Evolutionary conservation across 2,888 invertebrate species (phyloP), one percentile per base, ranked within the genome.

Genomic region (Melanostoma mellinum): DNA sequence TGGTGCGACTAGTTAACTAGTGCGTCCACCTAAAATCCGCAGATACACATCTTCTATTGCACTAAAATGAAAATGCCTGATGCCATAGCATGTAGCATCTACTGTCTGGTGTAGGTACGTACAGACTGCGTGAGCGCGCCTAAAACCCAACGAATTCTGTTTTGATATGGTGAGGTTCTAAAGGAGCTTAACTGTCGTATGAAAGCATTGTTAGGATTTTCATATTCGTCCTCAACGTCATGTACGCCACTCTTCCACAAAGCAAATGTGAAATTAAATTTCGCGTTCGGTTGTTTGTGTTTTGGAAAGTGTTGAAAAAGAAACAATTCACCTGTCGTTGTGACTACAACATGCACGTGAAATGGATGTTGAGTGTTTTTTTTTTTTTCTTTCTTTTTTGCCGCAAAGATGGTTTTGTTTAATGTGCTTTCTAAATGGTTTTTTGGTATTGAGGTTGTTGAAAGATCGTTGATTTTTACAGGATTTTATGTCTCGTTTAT

Each of bases 141-240:
- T 36, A n/a, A 6, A 36, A 55, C 3, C 38, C 56, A 40, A 52
- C 20, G 20, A 65, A 65, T 74, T 50, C 52, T 67, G 53, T 75
- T 75, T 65, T 71, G 65, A 75, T 20, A 20, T 75, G 75, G 69
- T 63, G 65, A n/a, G 65, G 60, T 46, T 78, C 60, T 72, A 48
- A 67, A 60, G 72, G 42, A 52, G 65, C 33, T 50, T 42, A 55
- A 33, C 40, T 74, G 63, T 42, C 46, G 40, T 36, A 75, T 69
- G 65, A 71, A 71, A 71, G 71, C 65, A n/a, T 71, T 76, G 46
- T 75, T 58, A 75, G 75, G 71, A 67, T 80, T 75, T 75, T 75
- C 46, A 80, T 81, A 67, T 71, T 71, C 65, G 53, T 71, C 60
- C 53, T 71, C 65, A 60, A 71, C 71, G 71, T 71, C 80, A 75